Conservation (phyloP, 2,888 invertebrate species). For the Calliopum simillimum region DNA sequence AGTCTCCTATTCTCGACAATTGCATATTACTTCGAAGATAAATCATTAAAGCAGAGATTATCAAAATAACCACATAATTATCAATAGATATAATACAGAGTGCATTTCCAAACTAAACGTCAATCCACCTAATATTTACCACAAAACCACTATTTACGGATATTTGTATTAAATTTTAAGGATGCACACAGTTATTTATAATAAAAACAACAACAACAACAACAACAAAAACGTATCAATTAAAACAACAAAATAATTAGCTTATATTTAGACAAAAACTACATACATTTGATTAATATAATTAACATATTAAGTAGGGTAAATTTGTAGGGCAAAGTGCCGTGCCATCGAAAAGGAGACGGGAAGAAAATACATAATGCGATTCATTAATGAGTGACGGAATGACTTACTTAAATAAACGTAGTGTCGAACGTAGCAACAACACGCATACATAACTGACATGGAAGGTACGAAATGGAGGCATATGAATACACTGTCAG, state of each 20-base stretch:
- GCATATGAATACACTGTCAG: background rate
- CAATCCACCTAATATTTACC: too few relatives aligned
- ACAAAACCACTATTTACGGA: too few relatives aligned
- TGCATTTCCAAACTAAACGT: too few relatives aligned
- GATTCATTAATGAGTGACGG: background rate
- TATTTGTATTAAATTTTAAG: too few relatives aligned
- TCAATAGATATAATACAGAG: too few relatives aligned
- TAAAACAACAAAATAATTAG: constrained; percentile 9
- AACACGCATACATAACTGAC: background rate
- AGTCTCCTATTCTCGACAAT: too few relatives aligned
- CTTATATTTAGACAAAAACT: background rate
- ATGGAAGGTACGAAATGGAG: background rate
- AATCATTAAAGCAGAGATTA: too few relatives aligned
- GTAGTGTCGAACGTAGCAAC: background rate
- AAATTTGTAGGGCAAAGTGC: too few relatives aligned
- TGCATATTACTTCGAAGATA: too few relatives aligned
- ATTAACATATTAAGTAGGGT: background rate
- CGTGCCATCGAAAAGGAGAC: background rate
- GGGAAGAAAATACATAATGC: constrained; percentile 21
- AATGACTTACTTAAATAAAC: too few relatives aligned
- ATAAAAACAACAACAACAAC: constrained; percentile 44
- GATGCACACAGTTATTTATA: background rate
- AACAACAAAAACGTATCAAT: background rate
- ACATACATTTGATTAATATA: constrained; percentile 7
- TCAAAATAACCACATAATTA: too few relatives aligned